Evolutionary conservation across 2,888 invertebrate species (phyloP), one percentile per base, ranked within the genome.

Genomic region (Neocrepidodera transversa): DNA sequence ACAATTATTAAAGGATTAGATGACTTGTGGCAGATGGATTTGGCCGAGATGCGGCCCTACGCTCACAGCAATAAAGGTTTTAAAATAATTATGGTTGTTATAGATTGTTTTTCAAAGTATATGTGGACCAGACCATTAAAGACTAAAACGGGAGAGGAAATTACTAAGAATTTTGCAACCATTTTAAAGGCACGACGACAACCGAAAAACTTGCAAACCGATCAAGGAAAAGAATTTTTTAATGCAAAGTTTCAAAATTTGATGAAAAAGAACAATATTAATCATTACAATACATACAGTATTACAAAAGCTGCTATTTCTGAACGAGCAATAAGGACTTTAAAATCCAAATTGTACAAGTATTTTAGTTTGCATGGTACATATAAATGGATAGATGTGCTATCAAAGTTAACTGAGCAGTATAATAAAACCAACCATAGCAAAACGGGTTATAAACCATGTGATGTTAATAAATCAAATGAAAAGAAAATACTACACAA

Each of bases 401-500:
- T 72, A 56, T n/a, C 23, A 5, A 8, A 23, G 17, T 2, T 43
- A 2, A 43, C 43, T n/a, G 2, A 11, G n/a, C 2, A 43, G 23
- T 20, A 43, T 13, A 43, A 26, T 20, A 17, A 36, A 3, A 36
- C 36, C 3, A 36, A 36, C 2, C 36, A 36, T 16, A 11, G 36
- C 3, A 11, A 7, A 2, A 36, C 36, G 5, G 5, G 14, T 2
- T 58, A 8, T 69, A 68, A 66, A 52, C 74, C 76, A 2, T 54
- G 20, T 28, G 70, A 75, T 38, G 74, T 74, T 26, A 68, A 68
- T 71, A 70, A 71, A 71, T 62, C 66, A 69, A 71, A 73, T 71
- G 54, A 78, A 11, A 66, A 68, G 40, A n/a, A 13, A 11, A 52
- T 74, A 38, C 50, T 71, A 11, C 54, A 62, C 20, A 66, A 61